Percentiles rank a stretch among this genome's conserved stretches.
These are phyloP conservation scores for Philhelius pedissequus DNA, from an alignment of 2,888 invertebrate species.

Conservation along the genomic window DNA sequence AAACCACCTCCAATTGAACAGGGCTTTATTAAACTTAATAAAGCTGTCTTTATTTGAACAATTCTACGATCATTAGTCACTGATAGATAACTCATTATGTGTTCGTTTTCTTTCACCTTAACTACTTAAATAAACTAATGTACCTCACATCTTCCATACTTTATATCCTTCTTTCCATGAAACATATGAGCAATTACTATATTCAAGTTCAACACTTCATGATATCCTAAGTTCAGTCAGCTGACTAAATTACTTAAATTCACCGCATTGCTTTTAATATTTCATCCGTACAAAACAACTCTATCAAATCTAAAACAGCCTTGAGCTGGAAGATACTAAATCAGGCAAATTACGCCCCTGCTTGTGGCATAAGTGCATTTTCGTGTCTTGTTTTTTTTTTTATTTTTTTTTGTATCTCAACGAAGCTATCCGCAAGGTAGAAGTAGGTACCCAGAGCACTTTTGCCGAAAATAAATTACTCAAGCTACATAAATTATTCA, in stretches of 20 bases:
- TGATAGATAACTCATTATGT: too few species aligned
- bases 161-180: too few species aligned
- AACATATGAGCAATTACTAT: too few species aligned
- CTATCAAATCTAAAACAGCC: constrained; percentile 43
- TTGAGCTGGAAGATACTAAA: constrained; percentile 48
- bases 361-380: constrained; percentile 55
- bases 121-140: too few species aligned
- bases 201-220: constrained; percentile 4
- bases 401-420: background rate
- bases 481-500: constrained; percentile 64
- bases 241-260: constrained; percentile 24
- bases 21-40: too few species aligned
- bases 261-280: constrained; percentile 48
- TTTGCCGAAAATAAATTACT: constrained; percentile 65
- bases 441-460: constrained; percentile 34
- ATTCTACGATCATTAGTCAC: too few species aligned
- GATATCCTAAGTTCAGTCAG: background rate
- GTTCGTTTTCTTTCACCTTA: too few species aligned
- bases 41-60: too few species aligned
- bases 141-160: too few species aligned
- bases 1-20: too few species aligned
- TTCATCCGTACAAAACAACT: constrained; percentile 36
- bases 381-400: constrained; percentile 34
- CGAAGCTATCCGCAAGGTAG: constrained; percentile 28
- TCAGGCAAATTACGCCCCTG: constrained; percentile 55